Conservation (phyloP, 2,113 vertebrate species). For the Seriola quinqueradiata region DNA sequence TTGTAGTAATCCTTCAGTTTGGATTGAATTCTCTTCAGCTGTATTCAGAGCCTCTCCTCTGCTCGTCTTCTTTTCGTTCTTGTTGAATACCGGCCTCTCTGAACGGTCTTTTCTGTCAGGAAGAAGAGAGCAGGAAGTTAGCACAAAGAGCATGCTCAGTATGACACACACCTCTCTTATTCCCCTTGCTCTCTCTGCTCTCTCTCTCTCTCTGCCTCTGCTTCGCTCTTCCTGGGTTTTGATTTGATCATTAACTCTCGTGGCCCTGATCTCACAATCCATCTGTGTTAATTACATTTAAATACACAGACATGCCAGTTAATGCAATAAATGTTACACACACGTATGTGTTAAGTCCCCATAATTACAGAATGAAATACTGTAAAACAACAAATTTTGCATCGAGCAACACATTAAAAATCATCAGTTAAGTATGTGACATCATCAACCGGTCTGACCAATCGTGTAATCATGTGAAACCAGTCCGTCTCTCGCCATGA, state of each 20-base stretch:
- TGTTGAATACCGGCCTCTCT: conserved; percentile 51
- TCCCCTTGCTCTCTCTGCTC: neutral
- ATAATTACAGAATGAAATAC: neutral
- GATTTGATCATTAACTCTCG: conserved; percentile 70
- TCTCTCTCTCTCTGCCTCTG: conserved; percentile 14
- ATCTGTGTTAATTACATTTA: neutral
- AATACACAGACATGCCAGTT: neutral
- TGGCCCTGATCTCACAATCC: conserved; percentile 22
- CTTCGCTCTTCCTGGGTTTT: conserved; percentile 56
- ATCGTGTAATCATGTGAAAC: conserved; percentile 10
- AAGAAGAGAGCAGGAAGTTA: conserved; percentile 85
- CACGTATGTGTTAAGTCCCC: neutral
- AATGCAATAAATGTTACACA: neutral
- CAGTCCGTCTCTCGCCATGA: conserved; percentile 39
- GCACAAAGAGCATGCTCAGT: conserved; percentile 82
- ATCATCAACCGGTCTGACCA: conserved; percentile 48
- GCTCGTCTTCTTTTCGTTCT: conserved; percentile 17
- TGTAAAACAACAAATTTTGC: too few species aligned
- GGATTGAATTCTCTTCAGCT: conserved; percentile 30
- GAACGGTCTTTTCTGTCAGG: conserved; percentile 75
- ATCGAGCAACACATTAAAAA: neutral
- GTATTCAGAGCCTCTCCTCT: conserved; percentile 42
- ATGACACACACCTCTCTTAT: conserved; percentile 55
- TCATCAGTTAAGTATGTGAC: conserved; percentile 40
- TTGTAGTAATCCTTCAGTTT: conserved; percentile 42